These are phyloP conservation scores for Arrhopalites spinosus DNA, from an alignment of 2,888 invertebrate genomes.

Conservation along the genomic window DNA sequence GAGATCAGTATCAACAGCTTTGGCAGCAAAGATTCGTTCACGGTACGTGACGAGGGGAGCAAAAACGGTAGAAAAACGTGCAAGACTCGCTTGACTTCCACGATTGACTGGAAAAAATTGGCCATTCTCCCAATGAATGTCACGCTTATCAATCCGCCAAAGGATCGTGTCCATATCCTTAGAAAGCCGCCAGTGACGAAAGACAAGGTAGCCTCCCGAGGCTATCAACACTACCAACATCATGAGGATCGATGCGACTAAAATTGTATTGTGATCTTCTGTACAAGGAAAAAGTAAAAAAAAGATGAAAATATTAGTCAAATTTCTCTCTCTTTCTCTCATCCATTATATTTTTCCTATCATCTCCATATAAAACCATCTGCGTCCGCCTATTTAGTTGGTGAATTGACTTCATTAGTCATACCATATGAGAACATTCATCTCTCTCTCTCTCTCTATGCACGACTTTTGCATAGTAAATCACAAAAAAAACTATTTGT, in stretches of 20 bases:
- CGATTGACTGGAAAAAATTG: slow-evolving; percentile 44
- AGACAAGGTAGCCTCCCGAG: slow-evolving; percentile 64
- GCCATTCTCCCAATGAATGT: slow-evolving; percentile 67
- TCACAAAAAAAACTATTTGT: too few relatives aligned
- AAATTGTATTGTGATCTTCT: slow-evolving; percentile 32
- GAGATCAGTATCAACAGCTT: slow-evolving; percentile 66
- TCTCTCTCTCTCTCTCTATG: too few relatives aligned
- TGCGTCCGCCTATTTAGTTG: too few relatives aligned
- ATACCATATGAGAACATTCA: too few relatives aligned
- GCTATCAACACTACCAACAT: slow-evolving; percentile 10
- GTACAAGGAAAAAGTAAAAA: not conserved
- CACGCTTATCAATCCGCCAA: slow-evolving; percentile 92
- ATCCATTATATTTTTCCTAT: too few relatives aligned
- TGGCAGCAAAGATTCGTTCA: slow-evolving; percentile 84
- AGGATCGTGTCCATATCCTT: slow-evolving; percentile 89
- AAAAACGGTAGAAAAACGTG: slow-evolving; percentile 81
- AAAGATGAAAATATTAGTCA: not conserved
- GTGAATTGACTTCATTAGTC: too few relatives aligned
- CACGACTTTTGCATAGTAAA: too few relatives aligned
- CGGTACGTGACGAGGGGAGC: slow-evolving; percentile 89
- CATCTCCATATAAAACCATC: too few relatives aligned
- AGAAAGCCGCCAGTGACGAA: slow-evolving; percentile 91
- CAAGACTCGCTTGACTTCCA: slow-evolving; percentile 49
- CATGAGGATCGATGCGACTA: slow-evolving; percentile 19
- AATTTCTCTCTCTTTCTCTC: too few relatives aligned